These are phyloP conservation scores for Osedax frankpressi DNA, from an alignment of 2,888 invertebrate genomes.

Conservation along the genomic window DNA sequence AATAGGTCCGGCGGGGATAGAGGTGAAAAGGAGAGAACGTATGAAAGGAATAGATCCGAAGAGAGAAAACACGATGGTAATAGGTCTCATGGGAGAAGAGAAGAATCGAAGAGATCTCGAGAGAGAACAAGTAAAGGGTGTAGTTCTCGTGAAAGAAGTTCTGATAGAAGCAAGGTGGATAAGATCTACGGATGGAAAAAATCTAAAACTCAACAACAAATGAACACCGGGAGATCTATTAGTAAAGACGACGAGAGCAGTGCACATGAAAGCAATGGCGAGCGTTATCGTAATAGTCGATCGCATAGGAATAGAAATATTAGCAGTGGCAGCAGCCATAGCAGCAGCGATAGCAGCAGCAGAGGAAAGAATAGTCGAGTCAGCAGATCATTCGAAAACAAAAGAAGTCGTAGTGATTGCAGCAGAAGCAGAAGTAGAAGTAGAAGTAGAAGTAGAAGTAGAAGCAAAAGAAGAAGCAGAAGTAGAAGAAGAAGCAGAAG, in stretches of 20 bases:
- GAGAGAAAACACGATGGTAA: neutral
- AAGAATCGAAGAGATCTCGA: neutral
- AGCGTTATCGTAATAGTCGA: too few species aligned
- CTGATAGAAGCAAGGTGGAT: neutral
- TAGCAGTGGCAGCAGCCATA: slow-evolving; percentile 2
- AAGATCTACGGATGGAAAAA: too few species aligned
- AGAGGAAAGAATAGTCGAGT: too few species aligned
- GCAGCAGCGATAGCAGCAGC: neutral
- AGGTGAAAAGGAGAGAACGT: neutral
- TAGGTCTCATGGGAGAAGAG: slow-evolving; percentile 13
- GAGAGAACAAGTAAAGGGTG: slow-evolving; percentile 14
- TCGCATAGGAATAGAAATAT: too few species aligned
- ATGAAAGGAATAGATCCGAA: neutral
- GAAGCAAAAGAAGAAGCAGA: slow-evolving; percentile 7
- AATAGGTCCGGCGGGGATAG: neutral
- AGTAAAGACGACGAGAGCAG: too few species aligned
- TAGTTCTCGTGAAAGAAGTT: neutral
- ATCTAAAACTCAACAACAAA: too few species aligned
- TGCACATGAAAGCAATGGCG: too few species aligned
- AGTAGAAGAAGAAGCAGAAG: neutral
- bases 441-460: slow-evolving; percentile 13
- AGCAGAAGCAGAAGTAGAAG: slow-evolving; percentile 11
- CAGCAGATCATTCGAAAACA: too few species aligned
- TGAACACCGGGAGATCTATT: too few species aligned
- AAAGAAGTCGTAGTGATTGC: neutral